These are phyloP conservation scores for Petrocephalus schoutedeni DNA, from an alignment of 2,797 vertebrate genomes.

Conservation along the genomic window DNA sequence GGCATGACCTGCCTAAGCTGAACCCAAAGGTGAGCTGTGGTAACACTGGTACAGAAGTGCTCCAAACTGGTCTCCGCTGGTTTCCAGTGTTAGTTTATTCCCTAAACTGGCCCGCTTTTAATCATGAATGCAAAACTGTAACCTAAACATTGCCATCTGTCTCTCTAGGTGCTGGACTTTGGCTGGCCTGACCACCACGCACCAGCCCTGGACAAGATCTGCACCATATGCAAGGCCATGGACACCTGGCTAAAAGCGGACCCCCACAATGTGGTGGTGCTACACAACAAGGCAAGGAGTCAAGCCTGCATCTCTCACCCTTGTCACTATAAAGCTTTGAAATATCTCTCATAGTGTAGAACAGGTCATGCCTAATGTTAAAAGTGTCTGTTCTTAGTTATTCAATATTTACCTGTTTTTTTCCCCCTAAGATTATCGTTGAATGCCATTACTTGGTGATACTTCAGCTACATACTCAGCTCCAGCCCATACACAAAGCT, in stretches of 20 bases:
- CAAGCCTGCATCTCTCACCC: constrained; percentile 16
- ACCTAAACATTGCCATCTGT: not conserved
- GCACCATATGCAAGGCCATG: constrained; percentile 97
- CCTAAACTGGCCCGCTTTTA: not conserved
- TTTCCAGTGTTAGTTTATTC: not conserved
- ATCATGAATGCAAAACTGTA: not conserved
- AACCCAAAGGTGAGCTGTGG: constrained; percentile 78
- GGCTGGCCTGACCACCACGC: constrained; percentile 96
- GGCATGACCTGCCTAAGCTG: constrained; percentile 81
- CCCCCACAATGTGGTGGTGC: constrained; percentile 83
- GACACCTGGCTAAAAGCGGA: constrained; percentile 90
- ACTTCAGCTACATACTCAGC: not conserved
- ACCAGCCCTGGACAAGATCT: constrained; percentile 92
- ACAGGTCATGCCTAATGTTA: not conserved
- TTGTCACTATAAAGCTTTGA: not conserved
- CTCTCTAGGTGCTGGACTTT: constrained; percentile 83
- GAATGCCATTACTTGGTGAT: not conserved
- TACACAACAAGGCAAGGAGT: constrained; percentile 86
- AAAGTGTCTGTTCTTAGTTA: not conserved
- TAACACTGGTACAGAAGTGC: not conserved
- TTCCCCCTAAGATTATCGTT: not conserved
- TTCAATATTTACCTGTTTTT: not conserved
- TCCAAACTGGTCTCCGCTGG: not conserved
- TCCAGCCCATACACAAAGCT: not conserved
- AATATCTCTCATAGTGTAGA: not conserved